Evolutionary conservation across 2,888 invertebrate genomes (phyloP), one percentile per base, ranked within the genome.

Genomic region (Pomacea canaliculata): DNA sequence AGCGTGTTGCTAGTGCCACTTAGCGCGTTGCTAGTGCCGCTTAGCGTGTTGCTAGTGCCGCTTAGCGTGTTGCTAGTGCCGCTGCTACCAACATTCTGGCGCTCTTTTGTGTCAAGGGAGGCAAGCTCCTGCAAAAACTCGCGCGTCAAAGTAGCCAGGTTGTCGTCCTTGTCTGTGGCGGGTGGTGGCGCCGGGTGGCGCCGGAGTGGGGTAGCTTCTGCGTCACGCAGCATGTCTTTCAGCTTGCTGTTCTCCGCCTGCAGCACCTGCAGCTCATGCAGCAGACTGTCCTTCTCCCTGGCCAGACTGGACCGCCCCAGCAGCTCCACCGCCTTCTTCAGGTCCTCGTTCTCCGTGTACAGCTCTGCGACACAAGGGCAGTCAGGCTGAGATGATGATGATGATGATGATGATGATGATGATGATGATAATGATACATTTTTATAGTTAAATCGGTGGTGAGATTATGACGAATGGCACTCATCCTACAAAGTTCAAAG

Each of bases 201-300:
- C 49, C 10, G 68, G 19, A 18, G 9, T 8, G 73, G 72, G 18
- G 73, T 66, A 60, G 68, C 37, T 37, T 51, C 9, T n/a, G 73
- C 73, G 67, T 80, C 49, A 46, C 85, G 78, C 46, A 86, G 78
- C 76, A 86, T 82, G 49, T 85, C 84, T 74, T 80, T 76, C 56
- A 73, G 71, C 7, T 59, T 65, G 23, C 59, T 62, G 76, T 85
- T 84, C 76, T 86, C 85, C 13, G 83, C 73, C 60, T 78, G 76
- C 18, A 86, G 76, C 23, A 75, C 73, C 59, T 63, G 70, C n/a
- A 84, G 78, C 63, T 85, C 86, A 67, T 83, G 79, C 23, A 76
- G 68, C 37, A 86, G 70, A 70, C 83, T 83, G 16, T 79, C 78
- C 56, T 83, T 79, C 60, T 85, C 82, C 70, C 77, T 79, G 63